Evolutionary conservation across 2,888 invertebrate species (phyloP).

Genomic region (Oxytorus armatus): DNA sequence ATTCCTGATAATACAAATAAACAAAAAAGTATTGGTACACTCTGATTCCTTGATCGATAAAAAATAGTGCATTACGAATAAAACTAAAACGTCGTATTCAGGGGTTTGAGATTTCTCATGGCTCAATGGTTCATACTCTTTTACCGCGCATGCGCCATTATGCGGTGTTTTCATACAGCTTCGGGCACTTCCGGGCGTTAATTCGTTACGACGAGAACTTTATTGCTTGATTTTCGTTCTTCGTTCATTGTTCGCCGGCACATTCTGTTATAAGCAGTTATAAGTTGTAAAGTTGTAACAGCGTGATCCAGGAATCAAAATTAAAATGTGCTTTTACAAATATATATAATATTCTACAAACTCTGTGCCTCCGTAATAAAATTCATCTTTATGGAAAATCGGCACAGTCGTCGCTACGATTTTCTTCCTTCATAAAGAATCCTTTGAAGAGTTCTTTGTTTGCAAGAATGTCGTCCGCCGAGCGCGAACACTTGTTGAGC

Average conservation of each 20-base stretch:
- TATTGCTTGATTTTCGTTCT: constrained; percentile 36
- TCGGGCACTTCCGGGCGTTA: constrained; percentile 50
- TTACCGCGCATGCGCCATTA: constrained; percentile 25
- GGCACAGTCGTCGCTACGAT: not conserved
- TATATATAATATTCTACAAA: not conserved
- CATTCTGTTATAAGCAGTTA: too few relatives aligned
- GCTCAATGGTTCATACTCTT: not conserved
- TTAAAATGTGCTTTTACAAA: not conserved
- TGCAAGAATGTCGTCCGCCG: constrained; percentile 24
- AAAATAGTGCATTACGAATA: not conserved
- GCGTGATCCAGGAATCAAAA: not conserved
- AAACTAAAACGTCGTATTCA: not conserved
- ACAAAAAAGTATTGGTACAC: not conserved
- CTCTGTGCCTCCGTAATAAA: too few relatives aligned
- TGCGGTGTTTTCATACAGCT: constrained; percentile 1
- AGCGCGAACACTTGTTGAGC: constrained; percentile 5
- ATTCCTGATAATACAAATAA: not conserved
- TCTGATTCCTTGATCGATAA: not conserved
- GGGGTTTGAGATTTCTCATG: not conserved
- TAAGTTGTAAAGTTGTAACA: too few relatives aligned
- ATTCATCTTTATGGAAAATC: too few relatives aligned
- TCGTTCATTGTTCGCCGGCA: constrained; percentile 24
- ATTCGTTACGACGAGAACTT: constrained; percentile 23
- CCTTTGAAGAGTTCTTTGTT: not conserved
- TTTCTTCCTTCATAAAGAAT: not conserved